These are phyloP conservation scores for Drosophila lowei DNA, from an alignment of 1,140 invertebrate species.

Conservation along the genomic window DNA sequence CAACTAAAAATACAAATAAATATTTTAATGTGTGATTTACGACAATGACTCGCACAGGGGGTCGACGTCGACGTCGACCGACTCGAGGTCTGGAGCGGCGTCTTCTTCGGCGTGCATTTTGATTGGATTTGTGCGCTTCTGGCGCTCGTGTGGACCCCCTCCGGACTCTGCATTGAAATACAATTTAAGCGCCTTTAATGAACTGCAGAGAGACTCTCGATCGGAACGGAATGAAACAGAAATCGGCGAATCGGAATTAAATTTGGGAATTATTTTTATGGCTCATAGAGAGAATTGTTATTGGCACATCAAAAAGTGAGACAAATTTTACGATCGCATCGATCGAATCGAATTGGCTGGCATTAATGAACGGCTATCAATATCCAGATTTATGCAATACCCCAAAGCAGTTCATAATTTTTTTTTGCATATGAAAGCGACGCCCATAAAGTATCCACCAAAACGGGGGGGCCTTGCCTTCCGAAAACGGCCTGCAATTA, in stretches of 20 bases:
- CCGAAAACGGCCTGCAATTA: conserved; percentile 71
- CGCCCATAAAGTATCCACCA: conserved; percentile 38
- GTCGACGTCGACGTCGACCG: conserved; percentile 42
- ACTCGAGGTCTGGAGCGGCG: conserved; percentile 33
- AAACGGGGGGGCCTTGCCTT: conserved; percentile 12
- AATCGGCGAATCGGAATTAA: conserved; percentile 10
- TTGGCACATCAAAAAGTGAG: conserved; percentile 47
- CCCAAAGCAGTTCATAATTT: conserved; percentile 15
- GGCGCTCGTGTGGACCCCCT: conserved; percentile 54
- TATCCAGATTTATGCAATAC: conserved; percentile 60
- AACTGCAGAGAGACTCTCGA: conserved; percentile 28
- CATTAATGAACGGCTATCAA: conserved; percentile 71
- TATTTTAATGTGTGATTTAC: conserved; percentile 83
- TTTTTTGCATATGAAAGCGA: conserved; percentile 31
- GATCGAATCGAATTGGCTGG: conserved; percentile 23
- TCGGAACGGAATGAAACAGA: neutral
- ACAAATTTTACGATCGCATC: conserved; percentile 53
- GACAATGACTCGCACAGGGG: conserved; percentile 81
- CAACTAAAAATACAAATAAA: conserved; percentile 83
- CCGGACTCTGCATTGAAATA: conserved; percentile 50
- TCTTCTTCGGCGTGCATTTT: conserved; percentile 65
- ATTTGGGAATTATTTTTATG: conserved; percentile 54
- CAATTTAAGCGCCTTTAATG: conserved; percentile 81
- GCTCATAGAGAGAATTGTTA: conserved; percentile 30
- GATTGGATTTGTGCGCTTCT: conserved; percentile 83